A percentile compares a stretch with the other conserved stretches of the same genome.
Evolutionary conservation across 2,113 vertebrate species (phyloP).

Genomic region (Pycnonotus jocosus): DNA sequence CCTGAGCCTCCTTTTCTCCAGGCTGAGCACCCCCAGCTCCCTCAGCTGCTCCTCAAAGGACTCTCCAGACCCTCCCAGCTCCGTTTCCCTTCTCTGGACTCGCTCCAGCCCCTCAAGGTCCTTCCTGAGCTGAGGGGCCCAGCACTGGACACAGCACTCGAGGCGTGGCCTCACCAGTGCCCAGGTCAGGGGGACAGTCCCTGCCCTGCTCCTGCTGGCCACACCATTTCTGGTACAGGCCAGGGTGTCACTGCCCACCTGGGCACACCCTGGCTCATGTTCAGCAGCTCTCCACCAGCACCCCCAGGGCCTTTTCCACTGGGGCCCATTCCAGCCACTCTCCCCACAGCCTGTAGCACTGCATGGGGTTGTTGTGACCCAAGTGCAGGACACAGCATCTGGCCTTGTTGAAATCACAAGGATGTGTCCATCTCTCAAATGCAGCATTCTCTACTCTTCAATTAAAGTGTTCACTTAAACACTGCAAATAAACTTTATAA

Average conservation of each 20-base stretch:
- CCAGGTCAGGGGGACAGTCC: neutral
- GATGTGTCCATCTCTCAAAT: neutral
- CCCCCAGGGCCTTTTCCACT: neutral
- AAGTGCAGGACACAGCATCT: neutral
- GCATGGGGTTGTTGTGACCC: neutral
- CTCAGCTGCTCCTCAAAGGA: neutral
- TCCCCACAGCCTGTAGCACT: too few species aligned
- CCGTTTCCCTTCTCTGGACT: accelerated
- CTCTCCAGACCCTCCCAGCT: neutral
- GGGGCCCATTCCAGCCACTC: neutral
- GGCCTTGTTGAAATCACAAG: neutral
- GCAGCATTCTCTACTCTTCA: neutral
- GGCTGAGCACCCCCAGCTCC: neutral
- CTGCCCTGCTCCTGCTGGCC: neutral
- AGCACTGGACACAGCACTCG: neutral
- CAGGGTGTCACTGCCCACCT: neutral
- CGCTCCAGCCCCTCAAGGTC: neutral
- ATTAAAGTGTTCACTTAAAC: neutral
- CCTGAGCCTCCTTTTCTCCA: neutral
- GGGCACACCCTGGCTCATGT: neutral
- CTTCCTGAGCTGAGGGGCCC: neutral
- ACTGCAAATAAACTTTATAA: neutral
- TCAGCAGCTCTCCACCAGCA: neutral
- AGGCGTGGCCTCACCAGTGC: neutral
- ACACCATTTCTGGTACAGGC: neutral